Percentiles rank a stretch among this genome's conserved stretches.
These are phyloP conservation scores for Zeugodacus cucurbitae DNA, from an alignment of 1,140 invertebrate species.

Conservation along the genomic window DNA sequence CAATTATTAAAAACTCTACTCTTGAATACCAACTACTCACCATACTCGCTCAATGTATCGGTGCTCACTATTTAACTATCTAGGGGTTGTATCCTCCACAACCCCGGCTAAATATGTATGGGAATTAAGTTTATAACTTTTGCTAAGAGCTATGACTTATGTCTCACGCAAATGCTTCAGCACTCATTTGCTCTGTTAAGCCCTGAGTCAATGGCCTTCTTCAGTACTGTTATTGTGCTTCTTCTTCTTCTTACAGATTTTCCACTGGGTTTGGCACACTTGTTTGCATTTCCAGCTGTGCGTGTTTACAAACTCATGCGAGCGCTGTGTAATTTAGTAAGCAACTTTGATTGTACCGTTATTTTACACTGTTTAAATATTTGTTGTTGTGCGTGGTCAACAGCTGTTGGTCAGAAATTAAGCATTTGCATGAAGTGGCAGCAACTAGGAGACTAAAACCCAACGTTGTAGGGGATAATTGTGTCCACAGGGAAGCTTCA, in stretches of 20 bases:
- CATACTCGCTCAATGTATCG: neutral
- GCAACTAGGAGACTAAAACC: neutral
- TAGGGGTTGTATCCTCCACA: neutral
- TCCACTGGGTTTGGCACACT: neutral
- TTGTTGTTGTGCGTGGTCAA: neutral
- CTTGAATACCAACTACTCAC: neutral
- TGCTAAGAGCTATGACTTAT: no score
- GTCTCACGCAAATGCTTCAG: neutral
- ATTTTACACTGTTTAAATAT: neutral
- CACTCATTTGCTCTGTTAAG: constrained; percentile 4
- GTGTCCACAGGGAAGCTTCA: neutral
- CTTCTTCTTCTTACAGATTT: neutral
- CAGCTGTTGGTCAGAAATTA: neutral
- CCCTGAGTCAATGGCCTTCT: neutral
- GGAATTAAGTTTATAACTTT: no score
- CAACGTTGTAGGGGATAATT: neutral
- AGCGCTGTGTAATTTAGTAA: neutral
- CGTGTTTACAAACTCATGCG: neutral
- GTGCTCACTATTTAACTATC: neutral
- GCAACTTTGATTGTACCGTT: neutral
- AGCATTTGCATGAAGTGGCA: neutral
- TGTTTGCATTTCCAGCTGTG: neutral
- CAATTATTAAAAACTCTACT: no score
- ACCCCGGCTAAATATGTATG: neutral
- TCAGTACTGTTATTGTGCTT: neutral